phyloP scores from a whole-genome alignment of 2,797 vertebrate genomes.

The Enteromius mattozi region DNA sequence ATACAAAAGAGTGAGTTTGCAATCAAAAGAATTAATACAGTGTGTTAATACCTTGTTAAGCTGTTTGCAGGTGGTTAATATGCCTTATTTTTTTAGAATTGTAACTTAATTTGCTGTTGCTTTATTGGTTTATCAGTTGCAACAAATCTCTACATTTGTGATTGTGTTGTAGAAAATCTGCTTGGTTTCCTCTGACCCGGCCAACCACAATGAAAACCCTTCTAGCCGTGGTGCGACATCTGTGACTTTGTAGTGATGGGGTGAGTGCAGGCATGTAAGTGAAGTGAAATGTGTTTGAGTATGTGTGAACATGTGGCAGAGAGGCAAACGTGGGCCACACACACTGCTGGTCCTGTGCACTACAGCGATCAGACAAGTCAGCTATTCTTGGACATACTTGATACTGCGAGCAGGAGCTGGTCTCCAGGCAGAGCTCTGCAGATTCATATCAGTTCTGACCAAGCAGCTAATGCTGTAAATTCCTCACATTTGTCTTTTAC shows the following conservation, averaged over 20 bases:
- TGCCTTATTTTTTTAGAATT: not conserved
- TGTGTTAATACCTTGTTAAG: not conserved
- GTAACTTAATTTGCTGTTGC: not conserved
- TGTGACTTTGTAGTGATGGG: constrained; percentile 48
- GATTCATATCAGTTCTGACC: constrained; percentile 64
- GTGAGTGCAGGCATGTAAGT: constrained; percentile 50
- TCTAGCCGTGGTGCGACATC: constrained; percentile 12
- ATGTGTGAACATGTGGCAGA: constrained; percentile 43
- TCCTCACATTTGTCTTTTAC: constrained; percentile 19
- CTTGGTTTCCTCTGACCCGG: not conserved
- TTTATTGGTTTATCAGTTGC: not conserved
- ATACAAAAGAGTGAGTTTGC: not conserved
- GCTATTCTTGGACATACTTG: constrained; percentile 71
- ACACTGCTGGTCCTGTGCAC: constrained; percentile 73
- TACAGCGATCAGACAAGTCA: constrained; percentile 67
- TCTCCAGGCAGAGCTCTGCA: constrained; percentile 55
- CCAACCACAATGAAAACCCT: not conserved
- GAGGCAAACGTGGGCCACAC: constrained; percentile 71
- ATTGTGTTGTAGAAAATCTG: not conserved
- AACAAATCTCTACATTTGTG: not conserved
- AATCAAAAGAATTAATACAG: not conserved
- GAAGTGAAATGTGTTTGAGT: constrained; percentile 49
- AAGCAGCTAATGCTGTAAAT: not conserved
- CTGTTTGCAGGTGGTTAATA: not conserved
- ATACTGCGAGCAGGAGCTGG: constrained; percentile 70